These are phyloP conservation scores for Leptodactylus fallax DNA, from an alignment of 2,797 vertebrate genomes.

Conservation along the genomic window DNA sequence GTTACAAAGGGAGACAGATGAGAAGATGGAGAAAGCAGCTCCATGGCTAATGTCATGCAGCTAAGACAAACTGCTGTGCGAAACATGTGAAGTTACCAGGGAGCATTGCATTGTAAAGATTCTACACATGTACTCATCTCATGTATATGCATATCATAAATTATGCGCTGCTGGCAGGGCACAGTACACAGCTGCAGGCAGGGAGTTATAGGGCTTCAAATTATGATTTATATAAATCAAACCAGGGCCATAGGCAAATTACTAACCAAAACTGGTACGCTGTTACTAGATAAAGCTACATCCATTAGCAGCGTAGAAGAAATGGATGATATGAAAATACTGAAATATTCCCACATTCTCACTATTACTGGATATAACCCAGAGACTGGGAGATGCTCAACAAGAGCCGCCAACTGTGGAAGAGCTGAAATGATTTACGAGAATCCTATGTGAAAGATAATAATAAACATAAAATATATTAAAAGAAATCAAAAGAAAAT, in stretches of 20 bases:
- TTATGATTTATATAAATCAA: slow-evolving; percentile 16
- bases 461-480: not conserved
- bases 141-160: not conserved
- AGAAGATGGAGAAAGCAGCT: not conserved
- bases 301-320: not conserved
- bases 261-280: not conserved
- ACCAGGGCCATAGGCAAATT: slow-evolving; percentile 6
- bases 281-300: not conserved
- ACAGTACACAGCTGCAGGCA: not conserved
- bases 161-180: not conserved
- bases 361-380: not conserved
- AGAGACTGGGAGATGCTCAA: not conserved
- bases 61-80: slow-evolving; percentile 2
- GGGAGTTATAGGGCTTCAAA: not conserved
- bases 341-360: not conserved
- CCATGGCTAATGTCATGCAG: not conserved
- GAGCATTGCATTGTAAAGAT: not conserved
- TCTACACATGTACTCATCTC: slow-evolving; percentile 6
- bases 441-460: not conserved
- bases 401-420: not conserved
- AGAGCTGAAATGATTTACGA: not conserved
- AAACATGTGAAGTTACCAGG: not conserved
- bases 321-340: not conserved
- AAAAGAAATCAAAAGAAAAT: not conserved
- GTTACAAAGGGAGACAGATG: not conserved